Percentiles rank a stretch among this genome's conserved stretches.
Conservation (phyloP, 2,113 vertebrate species). For the Sprattus sprattus region DNA sequence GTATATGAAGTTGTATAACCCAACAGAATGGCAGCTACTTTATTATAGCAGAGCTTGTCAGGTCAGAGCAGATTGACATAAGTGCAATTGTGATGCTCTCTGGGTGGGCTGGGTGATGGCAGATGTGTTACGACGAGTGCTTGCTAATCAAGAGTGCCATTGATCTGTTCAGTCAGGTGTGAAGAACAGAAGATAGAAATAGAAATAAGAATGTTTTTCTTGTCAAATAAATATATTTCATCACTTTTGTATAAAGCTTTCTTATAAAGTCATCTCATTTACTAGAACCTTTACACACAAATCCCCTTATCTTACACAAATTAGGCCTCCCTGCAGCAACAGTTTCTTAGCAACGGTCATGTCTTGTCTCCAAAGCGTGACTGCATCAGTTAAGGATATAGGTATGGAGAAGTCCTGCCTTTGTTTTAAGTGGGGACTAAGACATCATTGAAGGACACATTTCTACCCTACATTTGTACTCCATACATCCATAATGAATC, state of each 20-base stretch:
- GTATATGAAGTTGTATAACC: too few species aligned
- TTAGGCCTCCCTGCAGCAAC: constrained; percentile 41
- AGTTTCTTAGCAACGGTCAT: constrained; percentile 54
- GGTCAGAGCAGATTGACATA: not conserved
- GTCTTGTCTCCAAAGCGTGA: constrained; percentile 38
- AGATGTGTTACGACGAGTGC: not conserved
- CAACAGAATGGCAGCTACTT: not conserved
- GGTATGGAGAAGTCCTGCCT: constrained; percentile 35
- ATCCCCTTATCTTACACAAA: constrained; percentile 41
- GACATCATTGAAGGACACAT: not conserved
- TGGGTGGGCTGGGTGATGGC: not conserved
- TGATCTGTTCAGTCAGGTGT: not conserved
- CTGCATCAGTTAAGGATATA: constrained; percentile 37
- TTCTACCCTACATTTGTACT: not conserved
- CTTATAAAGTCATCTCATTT: not conserved
- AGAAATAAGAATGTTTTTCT: not conserved
- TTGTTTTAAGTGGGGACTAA: not conserved
- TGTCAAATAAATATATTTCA: constrained; percentile 17
- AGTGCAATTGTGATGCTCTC: not conserved
- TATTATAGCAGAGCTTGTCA: not conserved
- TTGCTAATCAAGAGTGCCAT: not conserved
- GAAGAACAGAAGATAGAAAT: constrained; percentile 10
- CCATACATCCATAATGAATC: not conserved
- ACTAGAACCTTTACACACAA: constrained; percentile 21
- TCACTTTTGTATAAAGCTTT: constrained; percentile 16